Conservation (phyloP, 2,797 vertebrate genomes). For the Peromyscus aztecus region DNA sequence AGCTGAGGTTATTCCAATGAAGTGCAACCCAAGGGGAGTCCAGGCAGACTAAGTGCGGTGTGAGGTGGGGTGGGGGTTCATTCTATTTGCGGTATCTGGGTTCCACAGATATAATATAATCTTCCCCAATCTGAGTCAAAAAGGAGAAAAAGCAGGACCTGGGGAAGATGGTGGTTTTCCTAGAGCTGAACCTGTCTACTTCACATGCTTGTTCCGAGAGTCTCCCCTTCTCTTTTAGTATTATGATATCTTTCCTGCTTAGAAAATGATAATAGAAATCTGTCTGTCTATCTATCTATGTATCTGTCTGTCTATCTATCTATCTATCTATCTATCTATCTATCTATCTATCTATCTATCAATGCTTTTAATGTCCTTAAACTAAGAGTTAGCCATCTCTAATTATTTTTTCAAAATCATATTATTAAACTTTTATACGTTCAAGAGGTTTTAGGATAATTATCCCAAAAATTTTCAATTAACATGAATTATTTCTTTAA, state of each 20-base stretch:
- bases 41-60: background rate
- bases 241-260: slow-evolving; percentile 48
- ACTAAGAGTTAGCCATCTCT: background rate
- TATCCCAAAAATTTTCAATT: background rate
- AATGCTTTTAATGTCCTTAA: background rate
- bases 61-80: background rate
- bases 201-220: background rate
- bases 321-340: background rate
- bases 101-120: background rate
- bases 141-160: background rate
- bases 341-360: too few species aligned
- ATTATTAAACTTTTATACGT: background rate
- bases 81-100: background rate
- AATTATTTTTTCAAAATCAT: slow-evolving; percentile 24
- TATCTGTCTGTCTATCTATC: background rate
- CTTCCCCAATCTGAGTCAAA: slow-evolving; percentile 27
- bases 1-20: background rate
- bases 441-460: slow-evolving; percentile 27
- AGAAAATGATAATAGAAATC: slow-evolving; percentile 7
- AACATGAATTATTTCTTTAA: slow-evolving; percentile 27
- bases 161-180: background rate
- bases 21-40: background rate
- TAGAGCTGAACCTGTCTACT: background rate
- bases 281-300: background rate
- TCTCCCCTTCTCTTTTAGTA: background rate